Evolutionary conservation across 2,797 vertebrate species (phyloP).

Genomic region (Knipowitschia caucasica): DNA sequence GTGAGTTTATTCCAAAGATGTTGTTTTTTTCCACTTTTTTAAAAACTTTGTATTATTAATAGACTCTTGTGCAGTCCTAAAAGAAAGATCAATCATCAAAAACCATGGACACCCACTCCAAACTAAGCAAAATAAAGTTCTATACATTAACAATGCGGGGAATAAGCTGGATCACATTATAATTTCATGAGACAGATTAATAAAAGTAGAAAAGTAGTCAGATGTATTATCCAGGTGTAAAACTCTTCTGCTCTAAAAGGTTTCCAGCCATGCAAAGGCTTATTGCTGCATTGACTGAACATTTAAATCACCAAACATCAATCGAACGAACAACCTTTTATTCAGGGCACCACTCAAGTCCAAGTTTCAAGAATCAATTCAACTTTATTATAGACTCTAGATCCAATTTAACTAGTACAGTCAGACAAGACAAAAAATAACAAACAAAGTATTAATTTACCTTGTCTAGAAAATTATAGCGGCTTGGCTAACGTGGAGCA

Average conservation of each 20-base stretch:
- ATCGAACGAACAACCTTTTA: not conserved
- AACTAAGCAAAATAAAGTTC: not conserved
- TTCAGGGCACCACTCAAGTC: not conserved
- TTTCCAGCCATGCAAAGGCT: not conserved
- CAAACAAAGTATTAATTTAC: not conserved
- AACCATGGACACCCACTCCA: no score
- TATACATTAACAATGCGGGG: no score
- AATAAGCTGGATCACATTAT: conserved; percentile 4
- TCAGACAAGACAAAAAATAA: no score
- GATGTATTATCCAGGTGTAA: conserved; percentile 1
- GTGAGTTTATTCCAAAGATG: no score
- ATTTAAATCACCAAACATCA: not conserved
- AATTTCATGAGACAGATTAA: conserved; percentile 2
- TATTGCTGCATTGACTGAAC: not conserved
- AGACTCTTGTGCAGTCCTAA: no score
- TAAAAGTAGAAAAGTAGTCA: conserved; percentile 7
- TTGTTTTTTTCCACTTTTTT: no score
- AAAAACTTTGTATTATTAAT: no score
- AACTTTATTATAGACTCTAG: no score
- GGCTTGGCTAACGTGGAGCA: not conserved
- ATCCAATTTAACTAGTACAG: no score
- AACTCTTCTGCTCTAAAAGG: not conserved
- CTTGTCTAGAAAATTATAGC: not conserved
- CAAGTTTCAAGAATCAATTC: no score
- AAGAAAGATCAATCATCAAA: no score